phyloP scores from a whole-genome alignment of 2,888 invertebrate species.

The Megaustenia siamemsis region DNA sequence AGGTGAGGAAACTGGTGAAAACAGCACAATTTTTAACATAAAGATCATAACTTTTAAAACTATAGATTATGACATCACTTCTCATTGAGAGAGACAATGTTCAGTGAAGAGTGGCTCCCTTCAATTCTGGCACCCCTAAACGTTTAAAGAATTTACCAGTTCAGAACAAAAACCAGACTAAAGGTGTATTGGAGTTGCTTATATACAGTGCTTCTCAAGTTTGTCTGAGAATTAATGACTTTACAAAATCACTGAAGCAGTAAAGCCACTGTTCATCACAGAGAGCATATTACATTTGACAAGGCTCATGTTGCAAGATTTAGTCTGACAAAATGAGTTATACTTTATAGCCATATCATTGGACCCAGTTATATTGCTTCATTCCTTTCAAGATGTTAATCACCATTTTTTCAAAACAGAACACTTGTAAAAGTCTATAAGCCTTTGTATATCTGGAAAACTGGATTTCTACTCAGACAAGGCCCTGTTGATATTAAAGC shows the following conservation, averaged over 20 bases:
- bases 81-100: too few relatives aligned
- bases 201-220: too few relatives aligned
- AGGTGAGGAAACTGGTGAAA: too few relatives aligned
- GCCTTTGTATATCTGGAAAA: conserved; percentile 66
- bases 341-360: not conserved
- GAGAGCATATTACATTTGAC: not conserved
- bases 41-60: too few relatives aligned
- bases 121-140: too few relatives aligned
- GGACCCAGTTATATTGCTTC: too few relatives aligned
- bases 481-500: conserved; percentile 66
- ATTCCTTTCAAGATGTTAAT: not conserved
- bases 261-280: not conserved
- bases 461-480: conserved; percentile 66
- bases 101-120: too few relatives aligned
- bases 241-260: not conserved
- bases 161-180: too few relatives aligned
- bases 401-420: conserved; percentile 56
- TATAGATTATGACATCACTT: too few relatives aligned
- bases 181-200: too few relatives aligned
- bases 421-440: conserved; percentile 62
- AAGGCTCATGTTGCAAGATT: not conserved
- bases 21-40: too few relatives aligned
- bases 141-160: too few relatives aligned
- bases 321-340: not conserved
- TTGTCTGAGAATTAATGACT: not conserved